Percentiles rank a stretch among this genome's conserved stretches.
Conservation (phyloP, 2,888 invertebrate species). For the Lacanobia oleracea region DNA sequence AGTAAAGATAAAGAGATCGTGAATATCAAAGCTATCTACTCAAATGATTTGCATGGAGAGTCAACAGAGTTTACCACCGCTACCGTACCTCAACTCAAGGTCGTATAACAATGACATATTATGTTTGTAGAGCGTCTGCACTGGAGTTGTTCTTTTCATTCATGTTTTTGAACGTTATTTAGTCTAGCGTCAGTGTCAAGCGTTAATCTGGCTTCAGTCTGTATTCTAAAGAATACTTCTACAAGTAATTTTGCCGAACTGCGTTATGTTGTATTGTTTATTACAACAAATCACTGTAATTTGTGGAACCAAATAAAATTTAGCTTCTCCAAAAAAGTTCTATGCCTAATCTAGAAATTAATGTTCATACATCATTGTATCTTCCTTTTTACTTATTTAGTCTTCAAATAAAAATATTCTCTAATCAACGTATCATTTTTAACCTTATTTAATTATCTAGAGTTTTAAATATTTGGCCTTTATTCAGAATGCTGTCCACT, state of each 20-base stretch:
- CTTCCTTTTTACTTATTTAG: background rate
- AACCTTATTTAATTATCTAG: background rate
- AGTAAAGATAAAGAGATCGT: constrained; percentile 37
- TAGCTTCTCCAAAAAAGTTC: too few relatives aligned
- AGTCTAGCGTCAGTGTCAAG: background rate
- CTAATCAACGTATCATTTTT: background rate
- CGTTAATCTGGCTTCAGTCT: background rate
- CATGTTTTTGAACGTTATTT: background rate
- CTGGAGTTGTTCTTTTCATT: constrained; percentile 16
- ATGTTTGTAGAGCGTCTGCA: constrained; percentile 34
- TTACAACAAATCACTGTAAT: too few relatives aligned
- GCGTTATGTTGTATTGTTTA: too few relatives aligned
- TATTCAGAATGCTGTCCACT: background rate
- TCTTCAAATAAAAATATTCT: background rate
- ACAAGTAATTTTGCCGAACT: background rate
- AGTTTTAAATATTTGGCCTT: background rate
- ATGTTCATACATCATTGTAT: background rate
- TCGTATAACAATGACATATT: constrained; percentile 41
- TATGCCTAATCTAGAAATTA: background rate
- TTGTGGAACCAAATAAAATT: too few relatives aligned
- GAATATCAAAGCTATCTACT: constrained; percentile 32
- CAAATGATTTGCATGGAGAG: constrained; percentile 35
- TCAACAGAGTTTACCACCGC: constrained; percentile 33
- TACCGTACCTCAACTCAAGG: constrained; percentile 46
- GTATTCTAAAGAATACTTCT: background rate